phyloP scores from a whole-genome alignment of 2,888 invertebrate genomes.

The Eristalis intricaria region DNA sequence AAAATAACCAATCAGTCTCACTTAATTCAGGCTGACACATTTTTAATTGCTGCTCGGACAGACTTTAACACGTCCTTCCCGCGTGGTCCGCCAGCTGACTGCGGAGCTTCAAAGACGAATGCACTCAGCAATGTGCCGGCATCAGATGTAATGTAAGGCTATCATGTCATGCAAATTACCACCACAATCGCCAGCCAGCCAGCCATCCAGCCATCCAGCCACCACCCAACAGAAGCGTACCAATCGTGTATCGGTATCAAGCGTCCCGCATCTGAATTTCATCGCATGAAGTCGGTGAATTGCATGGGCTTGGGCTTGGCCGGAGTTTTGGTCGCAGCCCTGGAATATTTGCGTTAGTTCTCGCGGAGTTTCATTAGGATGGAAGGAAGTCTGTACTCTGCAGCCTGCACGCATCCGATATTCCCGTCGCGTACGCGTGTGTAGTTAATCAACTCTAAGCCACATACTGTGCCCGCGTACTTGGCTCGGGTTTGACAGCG shows the following conservation, averaged over 20 bases:
- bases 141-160: constrained; percentile 31
- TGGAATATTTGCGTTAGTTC: constrained; percentile 54
- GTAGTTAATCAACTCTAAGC: constrained; percentile 63
- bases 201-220: neutral
- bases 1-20: constrained; percentile 39
- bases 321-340: constrained; percentile 12
- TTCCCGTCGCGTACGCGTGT: constrained; percentile 37
- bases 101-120: constrained; percentile 29
- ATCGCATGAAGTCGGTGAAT: constrained; percentile 44
- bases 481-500: constrained; percentile 63
- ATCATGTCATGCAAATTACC: constrained; percentile 63
- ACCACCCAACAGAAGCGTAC: constrained; percentile 57
- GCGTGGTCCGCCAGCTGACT: neutral
- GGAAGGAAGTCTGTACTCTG: constrained; percentile 12
- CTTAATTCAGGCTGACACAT: constrained; percentile 43
- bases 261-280: constrained; percentile 37
- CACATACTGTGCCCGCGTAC: constrained; percentile 48
- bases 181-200: constrained; percentile 1
- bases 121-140: constrained; percentile 6
- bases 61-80: constrained; percentile 34
- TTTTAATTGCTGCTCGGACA: constrained; percentile 57
- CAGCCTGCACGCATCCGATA: constrained; percentile 28
- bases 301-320: constrained; percentile 33
- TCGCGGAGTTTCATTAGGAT: constrained; percentile 41
- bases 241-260: constrained; percentile 32